These are phyloP conservation scores for sheep (Ovis aries) DNA, from an alignment of 2,113 vertebrate species.

Conservation along the genomic window ARS-UI_Ramb_v3.0 NC_056065.1:74229501-74230000, in stretches of 20 bases:
- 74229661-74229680: not conserved
- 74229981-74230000: not conserved
- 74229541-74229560: not conserved
- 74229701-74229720: not conserved
- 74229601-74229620: not conserved
- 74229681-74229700: not conserved
- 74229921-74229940: too few species aligned
- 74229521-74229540: not conserved
- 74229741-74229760: not conserved
- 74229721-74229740: not conserved
- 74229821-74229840: not conserved
- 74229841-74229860: rapidly evolving
- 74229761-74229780: not conserved
- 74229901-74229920: not conserved
- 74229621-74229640: not conserved
- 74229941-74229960: rapidly evolving
- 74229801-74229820: not conserved
- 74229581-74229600: too few species aligned
- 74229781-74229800: not conserved
- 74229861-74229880: too few species aligned
- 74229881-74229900: rapidly evolving
- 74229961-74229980: not conserved
- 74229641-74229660: rapidly evolving
- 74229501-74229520: not conserved
- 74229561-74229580: not conserved